phyloP scores from a whole-genome alignment of 2,888 invertebrate genomes.

The Nymphalis polychloros region DNA sequence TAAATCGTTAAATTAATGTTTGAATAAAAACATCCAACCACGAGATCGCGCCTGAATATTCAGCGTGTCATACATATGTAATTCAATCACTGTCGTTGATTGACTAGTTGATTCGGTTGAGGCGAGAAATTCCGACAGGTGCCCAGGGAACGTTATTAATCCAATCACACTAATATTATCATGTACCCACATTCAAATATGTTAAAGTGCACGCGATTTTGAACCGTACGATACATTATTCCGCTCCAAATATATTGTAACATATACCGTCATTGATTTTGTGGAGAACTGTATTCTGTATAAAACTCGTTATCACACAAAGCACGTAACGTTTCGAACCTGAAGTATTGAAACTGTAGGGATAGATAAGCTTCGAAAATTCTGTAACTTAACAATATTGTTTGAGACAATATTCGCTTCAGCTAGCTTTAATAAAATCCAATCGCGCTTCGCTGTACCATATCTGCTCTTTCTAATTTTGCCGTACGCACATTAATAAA shows the following conservation, averaged over 20 bases:
- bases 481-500: not conserved
- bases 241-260: conserved; percentile 4
- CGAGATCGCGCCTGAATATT: not conserved
- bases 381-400: conserved; percentile 4
- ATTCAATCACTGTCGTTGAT: conserved; percentile 17
- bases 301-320: conserved; percentile 18
- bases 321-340: conserved; percentile 16
- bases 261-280: not conserved
- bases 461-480: not conserved
- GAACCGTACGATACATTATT: not conserved
- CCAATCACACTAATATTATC: conserved; percentile 17
- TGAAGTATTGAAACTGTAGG: conserved; percentile 22
- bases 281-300: conserved; percentile 10
- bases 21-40: conserved; percentile 1
- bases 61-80: conserved; percentile 6
- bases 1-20: not conserved
- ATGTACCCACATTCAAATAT: conserved; percentile 4
- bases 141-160: conserved; percentile 18
- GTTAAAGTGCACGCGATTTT: conserved; percentile 1
- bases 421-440: conserved; percentile 14
- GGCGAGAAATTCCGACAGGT: conserved; percentile 13
- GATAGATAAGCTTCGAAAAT: conserved; percentile 17
- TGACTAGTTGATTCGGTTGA: conserved; percentile 16
- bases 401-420: conserved; percentile 1
- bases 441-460: conserved; percentile 2